Percentiles rank a stretch among this genome's conserved stretches.
These are phyloP conservation scores for Xiphophorus couchianus DNA, from an alignment of 2,113 vertebrate genomes.

Conservation along the genomic window DNA sequence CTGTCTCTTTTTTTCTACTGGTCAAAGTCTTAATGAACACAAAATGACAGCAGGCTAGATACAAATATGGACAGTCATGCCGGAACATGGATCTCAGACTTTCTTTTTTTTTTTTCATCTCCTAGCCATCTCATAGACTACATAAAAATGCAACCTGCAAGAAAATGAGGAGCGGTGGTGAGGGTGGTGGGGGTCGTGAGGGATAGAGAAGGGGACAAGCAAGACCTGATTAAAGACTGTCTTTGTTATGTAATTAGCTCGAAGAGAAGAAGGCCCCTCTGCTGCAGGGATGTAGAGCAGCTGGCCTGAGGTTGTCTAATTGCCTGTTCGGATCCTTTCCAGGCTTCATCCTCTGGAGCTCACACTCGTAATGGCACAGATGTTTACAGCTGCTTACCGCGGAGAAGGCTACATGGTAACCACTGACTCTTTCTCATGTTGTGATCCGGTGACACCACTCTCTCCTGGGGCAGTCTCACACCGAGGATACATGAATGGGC, in stretches of 20 bases:
- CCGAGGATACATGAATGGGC: conserved; percentile 44
- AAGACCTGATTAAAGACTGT: conserved; percentile 75
- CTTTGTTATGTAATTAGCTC: conserved; percentile 78
- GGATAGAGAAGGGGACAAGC: conserved; percentile 39
- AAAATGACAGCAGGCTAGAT: conserved; percentile 21
- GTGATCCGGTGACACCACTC: conserved; percentile 53
- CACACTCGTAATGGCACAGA: conserved; percentile 66
- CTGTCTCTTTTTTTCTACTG: not conserved
- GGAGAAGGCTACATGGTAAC: conserved; percentile 49
- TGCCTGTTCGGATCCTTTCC: conserved; percentile 73
- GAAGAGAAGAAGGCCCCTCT: conserved; percentile 62
- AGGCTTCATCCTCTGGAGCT: conserved; percentile 68
- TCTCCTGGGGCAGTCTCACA: conserved; percentile 33
- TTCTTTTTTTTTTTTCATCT: conserved; percentile 2
- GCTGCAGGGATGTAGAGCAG: conserved; percentile 71
- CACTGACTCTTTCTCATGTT: conserved; percentile 46
- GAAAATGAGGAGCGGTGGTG: conserved; percentile 34
- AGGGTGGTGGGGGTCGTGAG: not conserved
- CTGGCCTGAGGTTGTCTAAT: conserved; percentile 77
- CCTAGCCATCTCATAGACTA: conserved; percentile 12
- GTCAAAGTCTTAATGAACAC: not conserved
- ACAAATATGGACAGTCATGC: not conserved
- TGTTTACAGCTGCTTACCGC: conserved; percentile 70
- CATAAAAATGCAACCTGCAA: conserved; percentile 14
- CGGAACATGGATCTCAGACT: not conserved